Base-by-base conservation (phyloP, 2,888 invertebrate genomes). In the Portevinia maculata region DNA sequence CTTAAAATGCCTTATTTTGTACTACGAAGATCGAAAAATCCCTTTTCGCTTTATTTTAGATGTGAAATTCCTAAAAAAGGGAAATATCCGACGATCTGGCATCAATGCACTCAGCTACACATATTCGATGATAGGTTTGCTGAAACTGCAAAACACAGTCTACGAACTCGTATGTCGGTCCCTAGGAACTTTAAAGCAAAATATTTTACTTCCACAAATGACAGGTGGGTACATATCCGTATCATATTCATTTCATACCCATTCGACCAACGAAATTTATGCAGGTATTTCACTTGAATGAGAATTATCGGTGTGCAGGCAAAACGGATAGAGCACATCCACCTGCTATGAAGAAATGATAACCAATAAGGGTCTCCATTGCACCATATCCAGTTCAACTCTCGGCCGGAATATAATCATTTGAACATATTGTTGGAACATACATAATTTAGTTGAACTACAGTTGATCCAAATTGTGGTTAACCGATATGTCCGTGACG, bases 401-500 rank as follows among this genome's bases (percentile, higher is more conserved):
- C 57, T 50, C 48, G 46, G 55, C 32, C 13, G 8, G 4, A 34
- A 21, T 15, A 64, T 2, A 7, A 15, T 9, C 13, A 24, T 24
- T 15, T 19, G 19, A 24, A 24, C 24, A 5, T 24, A 24, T 5
- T n/a, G 5, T 24, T 3, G 24, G 24, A 3, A 24, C 24, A 24
- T 24, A 24, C 19, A 46, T 62, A 53, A 53, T 53, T 53, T 19
- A 48, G 39, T 65, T 57, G 46, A 75, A 65, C 59, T 32, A 30
- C 6, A 53, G 76, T 70, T 59, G 59, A 65, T 76, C 53, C 39
- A 34, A 70, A 81, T 65, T 81, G 81, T 70, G 81, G 81, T 81
- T 81, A 81, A 81, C 81, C 81, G 76, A 81, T 81, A 81, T 76
- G 59, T 76, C 81, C 81, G 81, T 81, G 76, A 81, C 81, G 81